These are phyloP conservation scores for Hypsopygia costalis DNA, from an alignment of 2,888 invertebrate genomes.

Conservation along the genomic window DNA sequence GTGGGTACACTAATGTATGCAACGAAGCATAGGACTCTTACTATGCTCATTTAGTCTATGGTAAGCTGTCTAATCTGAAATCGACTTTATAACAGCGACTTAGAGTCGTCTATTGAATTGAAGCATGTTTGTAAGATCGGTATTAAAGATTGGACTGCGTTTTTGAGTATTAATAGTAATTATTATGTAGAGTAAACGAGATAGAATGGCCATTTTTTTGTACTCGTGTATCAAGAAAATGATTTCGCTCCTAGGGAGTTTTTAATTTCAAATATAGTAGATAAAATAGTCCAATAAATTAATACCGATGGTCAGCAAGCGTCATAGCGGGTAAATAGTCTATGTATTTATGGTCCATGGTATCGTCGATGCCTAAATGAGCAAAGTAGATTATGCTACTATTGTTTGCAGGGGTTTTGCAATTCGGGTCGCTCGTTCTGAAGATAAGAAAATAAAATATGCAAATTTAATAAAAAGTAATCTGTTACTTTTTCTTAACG, in stretches of 20 bases:
- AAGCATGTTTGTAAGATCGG: constrained; percentile 5
- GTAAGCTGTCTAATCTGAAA: constrained; percentile 3
- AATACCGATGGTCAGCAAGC: constrained; percentile 11
- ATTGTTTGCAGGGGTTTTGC: constrained; percentile 33
- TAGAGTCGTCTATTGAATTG: constrained; percentile 14
- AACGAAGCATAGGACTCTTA: constrained; percentile 47
- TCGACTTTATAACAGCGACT: constrained; percentile 6
- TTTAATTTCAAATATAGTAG: constrained; percentile 1
- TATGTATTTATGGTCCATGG: constrained; percentile 10
- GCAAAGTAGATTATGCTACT: constrained; percentile 49
- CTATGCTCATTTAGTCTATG: constrained; percentile 49
- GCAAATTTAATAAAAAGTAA: too few species aligned
- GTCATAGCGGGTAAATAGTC: neutral
- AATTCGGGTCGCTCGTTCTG: constrained; percentile 39
- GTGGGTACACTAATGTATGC: constrained; percentile 58
- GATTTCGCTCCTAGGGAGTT: too few species aligned
- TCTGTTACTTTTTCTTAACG: too few species aligned
- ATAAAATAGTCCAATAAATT: neutral
- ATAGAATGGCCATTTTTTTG: too few species aligned
- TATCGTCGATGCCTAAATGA: constrained; percentile 39
- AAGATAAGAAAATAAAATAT: constrained; percentile 16
- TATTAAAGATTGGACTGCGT: too few species aligned
- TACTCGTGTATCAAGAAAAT: too few species aligned
- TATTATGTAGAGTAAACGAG: too few species aligned
- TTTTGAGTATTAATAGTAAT: too few species aligned